phyloP scores from a whole-genome alignment of 2,113 vertebrate genomes.

The Callipepla californica region DNA sequence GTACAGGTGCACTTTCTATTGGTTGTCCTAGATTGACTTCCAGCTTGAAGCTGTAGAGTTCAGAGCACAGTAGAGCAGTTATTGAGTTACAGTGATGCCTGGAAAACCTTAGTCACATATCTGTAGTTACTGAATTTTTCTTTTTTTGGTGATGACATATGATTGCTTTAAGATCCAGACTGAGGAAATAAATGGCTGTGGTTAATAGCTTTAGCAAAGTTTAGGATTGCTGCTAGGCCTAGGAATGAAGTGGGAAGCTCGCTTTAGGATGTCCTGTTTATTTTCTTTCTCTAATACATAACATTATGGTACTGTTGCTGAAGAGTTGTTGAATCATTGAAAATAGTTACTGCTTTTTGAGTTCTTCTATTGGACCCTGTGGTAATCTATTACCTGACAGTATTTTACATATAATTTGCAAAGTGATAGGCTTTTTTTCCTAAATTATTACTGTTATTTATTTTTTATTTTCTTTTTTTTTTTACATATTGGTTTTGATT shows the following conservation, averaged over 20 bases:
- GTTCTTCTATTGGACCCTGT: neutral
- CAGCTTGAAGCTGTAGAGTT: slow-evolving; percentile 77
- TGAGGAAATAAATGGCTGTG: slow-evolving; percentile 5
- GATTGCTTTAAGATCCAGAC: slow-evolving; percentile 27
- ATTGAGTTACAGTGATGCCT: slow-evolving; percentile 72
- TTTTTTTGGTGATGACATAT: neutral
- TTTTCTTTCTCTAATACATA: neutral
- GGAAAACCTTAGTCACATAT: slow-evolving; percentile 61
- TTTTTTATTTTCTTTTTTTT: neutral
- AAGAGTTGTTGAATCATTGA: neutral
- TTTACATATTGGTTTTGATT: neutral
- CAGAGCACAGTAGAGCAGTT: slow-evolving; percentile 73
- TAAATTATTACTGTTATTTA: neutral
- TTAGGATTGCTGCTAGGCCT: slow-evolving; percentile 29
- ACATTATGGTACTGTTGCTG: slow-evolving; percentile 21
- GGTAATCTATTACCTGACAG: neutral
- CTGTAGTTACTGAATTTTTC: slow-evolving; percentile 41
- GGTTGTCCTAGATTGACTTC: slow-evolving; percentile 81
- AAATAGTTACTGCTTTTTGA: slow-evolving; percentile 14
- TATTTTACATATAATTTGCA: neutral
- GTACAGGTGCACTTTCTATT: slow-evolving; percentile 81
- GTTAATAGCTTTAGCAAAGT: slow-evolving; percentile 23
- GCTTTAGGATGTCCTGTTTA: neutral
- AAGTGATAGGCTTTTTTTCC: neutral
- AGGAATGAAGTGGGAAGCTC: slow-evolving; percentile 38